These are phyloP conservation scores for Xestobium rufovillosum DNA, from an alignment of 2,888 invertebrate genomes.

Conservation along the genomic window DNA sequence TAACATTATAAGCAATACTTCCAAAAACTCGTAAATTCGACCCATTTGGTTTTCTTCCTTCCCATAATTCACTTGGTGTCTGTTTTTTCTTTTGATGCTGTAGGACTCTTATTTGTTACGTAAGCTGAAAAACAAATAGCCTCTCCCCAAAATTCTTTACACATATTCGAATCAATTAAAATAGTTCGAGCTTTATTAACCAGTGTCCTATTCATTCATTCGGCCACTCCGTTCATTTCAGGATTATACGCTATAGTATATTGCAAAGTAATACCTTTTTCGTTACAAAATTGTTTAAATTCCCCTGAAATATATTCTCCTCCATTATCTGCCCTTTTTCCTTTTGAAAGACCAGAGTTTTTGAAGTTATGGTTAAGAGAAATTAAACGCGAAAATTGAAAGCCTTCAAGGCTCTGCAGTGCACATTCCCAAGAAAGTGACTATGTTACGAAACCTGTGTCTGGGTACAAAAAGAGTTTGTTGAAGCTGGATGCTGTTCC, in stretches of 20 bases:
- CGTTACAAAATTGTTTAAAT: slow-evolving; percentile 15
- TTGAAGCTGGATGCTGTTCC: no score
- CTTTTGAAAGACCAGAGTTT: no score
- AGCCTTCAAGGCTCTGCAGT: no score
- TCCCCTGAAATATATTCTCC: slow-evolving; percentile 15
- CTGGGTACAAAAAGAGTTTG: no score
- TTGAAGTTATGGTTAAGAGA: no score
- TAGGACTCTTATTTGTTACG: slow-evolving; percentile 13
- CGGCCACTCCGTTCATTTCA: slow-evolving; percentile 17
- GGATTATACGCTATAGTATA: slow-evolving; percentile 17
- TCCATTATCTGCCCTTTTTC: slow-evolving; percentile 16
- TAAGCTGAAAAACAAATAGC: slow-evolving; percentile 13
- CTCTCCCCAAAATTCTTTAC: slow-evolving; percentile 20
- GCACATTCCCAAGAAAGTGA: no score
- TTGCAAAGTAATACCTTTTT: slow-evolving; percentile 16
- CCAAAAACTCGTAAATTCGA: slow-evolving; percentile 5
- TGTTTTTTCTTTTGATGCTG: slow-evolving; percentile 3
- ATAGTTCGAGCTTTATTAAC: slow-evolving; percentile 18
- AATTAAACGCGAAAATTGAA: no score
- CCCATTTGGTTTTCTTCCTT: background rate
- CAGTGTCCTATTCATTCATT: slow-evolving; percentile 17
- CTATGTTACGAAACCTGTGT: no score
- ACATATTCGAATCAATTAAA: no score
- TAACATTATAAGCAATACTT: background rate
- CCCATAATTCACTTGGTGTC: slow-evolving; percentile 6